Evolutionary conservation across 1,140 invertebrate genomes (phyloP).

Genomic region (Gryllus bimaculatus): DNA sequence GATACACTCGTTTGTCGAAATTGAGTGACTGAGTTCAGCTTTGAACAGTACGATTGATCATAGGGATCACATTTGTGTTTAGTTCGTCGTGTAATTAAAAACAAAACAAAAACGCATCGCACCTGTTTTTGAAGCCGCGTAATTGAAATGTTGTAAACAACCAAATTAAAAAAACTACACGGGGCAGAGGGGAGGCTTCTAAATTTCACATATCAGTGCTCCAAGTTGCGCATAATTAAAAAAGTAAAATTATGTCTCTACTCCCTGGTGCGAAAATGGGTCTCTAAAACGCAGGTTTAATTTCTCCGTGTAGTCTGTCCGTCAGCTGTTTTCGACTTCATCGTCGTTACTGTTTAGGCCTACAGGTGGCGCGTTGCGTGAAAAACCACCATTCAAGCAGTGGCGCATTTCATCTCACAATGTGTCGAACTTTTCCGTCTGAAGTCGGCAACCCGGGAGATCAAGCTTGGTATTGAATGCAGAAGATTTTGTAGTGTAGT

Average conservation of each 20-base stretch:
- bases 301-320: too few relatives aligned
- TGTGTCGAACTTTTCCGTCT: too few relatives aligned
- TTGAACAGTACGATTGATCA: too few relatives aligned
- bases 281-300: background rate
- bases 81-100: background rate
- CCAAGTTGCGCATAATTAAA: background rate
- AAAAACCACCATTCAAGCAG: too few relatives aligned
- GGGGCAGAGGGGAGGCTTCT: background rate
- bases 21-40: too few relatives aligned
- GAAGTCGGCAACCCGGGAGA: too few relatives aligned
- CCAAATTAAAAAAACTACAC: background rate
- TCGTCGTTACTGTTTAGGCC: too few relatives aligned
- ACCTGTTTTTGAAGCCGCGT: background rate
- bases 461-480: too few relatives aligned
- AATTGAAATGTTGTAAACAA: background rate
- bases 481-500: background rate
- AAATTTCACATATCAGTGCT: background rate
- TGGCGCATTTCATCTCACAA: too few relatives aligned
- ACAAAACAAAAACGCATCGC: background rate
- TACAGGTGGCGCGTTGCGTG: too few relatives aligned
- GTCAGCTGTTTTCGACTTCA: too few relatives aligned
- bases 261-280: background rate
- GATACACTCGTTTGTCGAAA: too few relatives aligned
- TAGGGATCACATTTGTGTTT: background rate
- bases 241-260: background rate